phyloP scores from a whole-genome alignment of 2,888 invertebrate species.

The Drosophila barbarae region DNA sequence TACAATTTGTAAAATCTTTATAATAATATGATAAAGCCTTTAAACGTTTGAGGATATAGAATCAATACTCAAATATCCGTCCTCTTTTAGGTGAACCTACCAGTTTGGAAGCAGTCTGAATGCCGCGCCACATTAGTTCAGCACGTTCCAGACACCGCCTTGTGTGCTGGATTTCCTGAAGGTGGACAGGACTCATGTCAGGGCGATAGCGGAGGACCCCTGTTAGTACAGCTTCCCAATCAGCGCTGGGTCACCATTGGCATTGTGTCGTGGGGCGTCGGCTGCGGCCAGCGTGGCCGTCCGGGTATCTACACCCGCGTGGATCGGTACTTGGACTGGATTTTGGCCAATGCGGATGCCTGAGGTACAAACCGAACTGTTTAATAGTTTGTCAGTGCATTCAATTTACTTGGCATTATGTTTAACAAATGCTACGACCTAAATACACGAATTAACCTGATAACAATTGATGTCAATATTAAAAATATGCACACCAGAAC shows the following conservation, averaged over 20 bases:
- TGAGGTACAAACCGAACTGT: conserved; percentile 36
- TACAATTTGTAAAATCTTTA: not conserved
- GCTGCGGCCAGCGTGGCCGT: conserved; percentile 87
- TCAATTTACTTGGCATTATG: conserved; percentile 54
- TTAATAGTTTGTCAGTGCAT: conserved; percentile 35
- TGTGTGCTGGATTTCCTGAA: conserved; percentile 88
- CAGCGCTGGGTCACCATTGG: conserved; percentile 89
- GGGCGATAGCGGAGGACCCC: conserved; percentile 85
- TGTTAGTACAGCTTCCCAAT: conserved; percentile 86
- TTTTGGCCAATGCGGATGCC: conserved; percentile 77
- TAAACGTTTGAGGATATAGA: not conserved
- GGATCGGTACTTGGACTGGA: conserved; percentile 77
- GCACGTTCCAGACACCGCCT: conserved; percentile 83
- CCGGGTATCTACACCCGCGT: conserved; percentile 91
- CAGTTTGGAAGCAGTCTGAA: conserved; percentile 86
- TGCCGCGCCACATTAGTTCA: conserved; percentile 85
- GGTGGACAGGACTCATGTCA: conserved; percentile 92
- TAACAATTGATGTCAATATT: conserved; percentile 41
- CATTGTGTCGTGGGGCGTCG: conserved; percentile 91
- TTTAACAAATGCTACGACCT: conserved; percentile 56
- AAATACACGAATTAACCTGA: conserved; percentile 40
- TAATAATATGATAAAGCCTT: not conserved
- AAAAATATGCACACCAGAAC: conserved; percentile 43
- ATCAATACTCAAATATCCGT: not conserved
- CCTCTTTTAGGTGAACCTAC: conserved; percentile 81